These are phyloP conservation scores for Montipora cactus DNA, from an alignment of 64 coral and sea anemone genomes.

Conservation along the genomic window DNA sequence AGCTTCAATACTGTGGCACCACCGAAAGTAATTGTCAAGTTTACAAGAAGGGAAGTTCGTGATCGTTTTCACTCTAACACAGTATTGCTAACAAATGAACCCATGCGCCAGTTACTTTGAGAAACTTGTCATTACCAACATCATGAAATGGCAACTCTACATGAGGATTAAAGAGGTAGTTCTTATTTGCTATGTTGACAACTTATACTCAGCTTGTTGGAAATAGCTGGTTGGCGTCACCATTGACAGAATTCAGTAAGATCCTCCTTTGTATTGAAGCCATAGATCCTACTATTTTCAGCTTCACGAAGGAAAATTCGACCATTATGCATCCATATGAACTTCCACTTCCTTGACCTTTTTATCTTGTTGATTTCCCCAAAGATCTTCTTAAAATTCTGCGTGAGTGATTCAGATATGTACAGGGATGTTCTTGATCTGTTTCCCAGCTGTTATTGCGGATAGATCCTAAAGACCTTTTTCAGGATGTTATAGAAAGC, in stretches of 20 bases:
- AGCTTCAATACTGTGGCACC: constrained; percentile 50
- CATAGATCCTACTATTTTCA: neutral
- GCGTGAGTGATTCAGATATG: constrained; percentile 59
- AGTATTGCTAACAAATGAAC: constrained; percentile 25
- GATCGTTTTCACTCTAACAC: neutral
- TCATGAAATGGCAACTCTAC: constrained; percentile 21
- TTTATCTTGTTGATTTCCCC: constrained; percentile 47
- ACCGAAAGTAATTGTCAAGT: constrained; percentile 57
- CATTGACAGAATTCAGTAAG: too few relatives aligned
- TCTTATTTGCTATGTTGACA: too few relatives aligned
- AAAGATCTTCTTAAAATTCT: constrained; percentile 47
- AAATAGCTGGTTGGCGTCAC: too few relatives aligned
- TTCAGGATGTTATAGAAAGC: constrained; percentile 29
- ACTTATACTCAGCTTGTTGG: too few relatives aligned
- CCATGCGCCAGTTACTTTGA: constrained; percentile 6
- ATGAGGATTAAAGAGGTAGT: neutral
- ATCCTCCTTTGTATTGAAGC: neutral
- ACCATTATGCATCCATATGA: constrained; percentile 62
- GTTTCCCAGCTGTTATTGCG: constrained; percentile 19
- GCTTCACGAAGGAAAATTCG: constrained; percentile 52
- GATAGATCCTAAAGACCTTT: neutral
- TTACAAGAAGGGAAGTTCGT: constrained; percentile 21
- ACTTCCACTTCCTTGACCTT: constrained; percentile 50
- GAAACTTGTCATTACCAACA: neutral
- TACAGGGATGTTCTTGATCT: neutral